Percentiles rank a stretch among this genome's conserved stretches.
phyloP scores from a whole-genome alignment of 2,888 invertebrate species.

The Ypsolopha scabrella region DNA sequence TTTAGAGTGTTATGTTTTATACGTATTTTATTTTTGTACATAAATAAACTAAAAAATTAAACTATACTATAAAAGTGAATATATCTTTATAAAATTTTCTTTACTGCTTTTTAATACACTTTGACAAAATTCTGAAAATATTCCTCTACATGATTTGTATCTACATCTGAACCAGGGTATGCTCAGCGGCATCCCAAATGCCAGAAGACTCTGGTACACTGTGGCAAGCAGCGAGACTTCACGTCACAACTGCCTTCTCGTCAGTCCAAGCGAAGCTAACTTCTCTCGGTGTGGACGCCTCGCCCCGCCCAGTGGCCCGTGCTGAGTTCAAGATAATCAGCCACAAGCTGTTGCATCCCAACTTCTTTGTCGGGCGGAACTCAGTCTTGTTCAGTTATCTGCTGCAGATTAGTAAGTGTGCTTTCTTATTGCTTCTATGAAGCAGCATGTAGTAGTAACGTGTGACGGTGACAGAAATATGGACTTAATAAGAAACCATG shows the following conservation, averaged over 20 bases:
- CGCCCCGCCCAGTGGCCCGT: conserved; percentile 31
- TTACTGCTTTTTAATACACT: no score
- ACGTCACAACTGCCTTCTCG: conserved; percentile 18
- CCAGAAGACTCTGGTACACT: conserved; percentile 29
- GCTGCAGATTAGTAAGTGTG: conserved; percentile 37
- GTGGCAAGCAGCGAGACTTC: conserved; percentile 33
- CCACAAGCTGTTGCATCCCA: background rate
- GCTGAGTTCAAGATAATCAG: conserved; percentile 17
- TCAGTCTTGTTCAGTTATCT: conserved; percentile 26
- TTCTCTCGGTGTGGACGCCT: conserved; percentile 3
- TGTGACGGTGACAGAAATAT: conserved; percentile 13
- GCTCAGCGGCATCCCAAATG: conserved; percentile 49
- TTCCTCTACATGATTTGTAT: no score
- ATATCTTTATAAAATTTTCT: no score
- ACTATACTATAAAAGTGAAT: no score
- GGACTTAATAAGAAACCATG: conserved; percentile 22
- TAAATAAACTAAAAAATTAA: no score
- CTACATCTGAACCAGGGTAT: conserved; percentile 28
- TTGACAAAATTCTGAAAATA: no score
- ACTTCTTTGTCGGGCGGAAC: conserved; percentile 10
- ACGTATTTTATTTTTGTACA: no score
- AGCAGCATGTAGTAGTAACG: background rate
- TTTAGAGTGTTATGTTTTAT: no score
- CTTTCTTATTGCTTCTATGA: no score
- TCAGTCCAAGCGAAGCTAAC: conserved; percentile 21